phyloP scores from a whole-genome alignment of 1,140 invertebrate genomes.

The Eupristina koningsbergeri region DNA sequence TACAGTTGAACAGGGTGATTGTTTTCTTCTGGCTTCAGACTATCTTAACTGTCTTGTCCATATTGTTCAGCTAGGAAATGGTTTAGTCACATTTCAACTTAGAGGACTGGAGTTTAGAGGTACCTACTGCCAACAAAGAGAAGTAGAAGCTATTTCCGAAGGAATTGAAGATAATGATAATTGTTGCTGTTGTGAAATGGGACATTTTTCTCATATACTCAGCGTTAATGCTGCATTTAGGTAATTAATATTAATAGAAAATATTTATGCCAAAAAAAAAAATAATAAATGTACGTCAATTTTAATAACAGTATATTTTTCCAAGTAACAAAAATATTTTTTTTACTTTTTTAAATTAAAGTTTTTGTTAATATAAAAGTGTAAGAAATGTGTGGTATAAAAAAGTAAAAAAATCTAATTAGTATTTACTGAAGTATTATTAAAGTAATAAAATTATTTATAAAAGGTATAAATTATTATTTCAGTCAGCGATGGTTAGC shows the following conservation, averaged over 20 bases:
- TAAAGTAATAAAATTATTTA: too few relatives aligned
- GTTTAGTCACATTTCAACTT: conserved; percentile 98
- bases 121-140: conserved; percentile 98
- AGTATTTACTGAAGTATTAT: too few relatives aligned
- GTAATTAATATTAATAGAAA: neutral
- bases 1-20: conserved; percentile 93
- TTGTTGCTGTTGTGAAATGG: conserved; percentile 92
- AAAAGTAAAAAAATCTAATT: too few relatives aligned
- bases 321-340: too few relatives aligned
- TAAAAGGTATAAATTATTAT: neutral
- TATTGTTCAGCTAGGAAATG: conserved; percentile 98
- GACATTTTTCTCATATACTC: conserved; percentile 91
- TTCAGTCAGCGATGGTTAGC: conserved; percentile 95
- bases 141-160: conserved; percentile 97
- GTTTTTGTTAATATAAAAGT: too few relatives aligned
- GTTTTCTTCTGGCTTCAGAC: conserved; percentile 97
- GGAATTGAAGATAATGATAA: conserved; percentile 93
- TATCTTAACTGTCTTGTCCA: conserved; percentile 98
- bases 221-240: conserved; percentile 93
- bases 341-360: too few relatives aligned
- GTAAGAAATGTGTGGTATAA: too few relatives aligned
- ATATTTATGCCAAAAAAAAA: too few relatives aligned
- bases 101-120: conserved; percentile 97
- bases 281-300: too few relatives aligned
- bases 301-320: too few relatives aligned